Percentiles rank a stretch among this genome's conserved stretches.
Conservation (phyloP, 2,797 vertebrate species). For the Simalia tracyae region DNA sequence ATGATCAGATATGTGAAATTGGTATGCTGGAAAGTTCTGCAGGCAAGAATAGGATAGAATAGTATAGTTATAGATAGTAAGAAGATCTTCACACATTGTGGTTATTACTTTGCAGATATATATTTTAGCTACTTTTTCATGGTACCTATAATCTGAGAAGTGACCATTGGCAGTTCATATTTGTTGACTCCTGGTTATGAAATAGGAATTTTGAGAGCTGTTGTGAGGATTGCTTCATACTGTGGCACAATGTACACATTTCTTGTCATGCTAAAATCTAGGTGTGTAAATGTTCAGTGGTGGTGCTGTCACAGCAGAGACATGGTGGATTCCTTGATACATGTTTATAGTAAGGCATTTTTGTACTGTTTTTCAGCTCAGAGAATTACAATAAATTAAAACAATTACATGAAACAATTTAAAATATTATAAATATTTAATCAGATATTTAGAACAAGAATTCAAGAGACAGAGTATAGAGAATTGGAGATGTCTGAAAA, state of each 20-base stretch:
- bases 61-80: background rate
- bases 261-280: background rate
- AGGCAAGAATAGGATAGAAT: background rate
- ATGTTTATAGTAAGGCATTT: background rate
- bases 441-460: background rate
- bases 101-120: background rate
- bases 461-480: background rate
- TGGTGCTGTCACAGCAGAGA: background rate
- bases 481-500: background rate
- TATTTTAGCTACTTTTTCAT: background rate
- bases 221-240: background rate
- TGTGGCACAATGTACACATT: background rate
- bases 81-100: background rate
- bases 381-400: background rate
- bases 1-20: constrained; percentile 17
- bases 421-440: background rate
- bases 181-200: background rate
- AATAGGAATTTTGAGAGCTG: background rate
- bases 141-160: background rate
- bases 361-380: background rate
- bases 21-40: background rate
- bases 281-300: background rate
- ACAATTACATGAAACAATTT: background rate
- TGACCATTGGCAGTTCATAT: background rate
- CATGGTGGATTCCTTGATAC: background rate